Evolutionary conservation across 2,797 vertebrate genomes (phyloP).

Genomic region (Cyclopterus lumpus): DNA sequence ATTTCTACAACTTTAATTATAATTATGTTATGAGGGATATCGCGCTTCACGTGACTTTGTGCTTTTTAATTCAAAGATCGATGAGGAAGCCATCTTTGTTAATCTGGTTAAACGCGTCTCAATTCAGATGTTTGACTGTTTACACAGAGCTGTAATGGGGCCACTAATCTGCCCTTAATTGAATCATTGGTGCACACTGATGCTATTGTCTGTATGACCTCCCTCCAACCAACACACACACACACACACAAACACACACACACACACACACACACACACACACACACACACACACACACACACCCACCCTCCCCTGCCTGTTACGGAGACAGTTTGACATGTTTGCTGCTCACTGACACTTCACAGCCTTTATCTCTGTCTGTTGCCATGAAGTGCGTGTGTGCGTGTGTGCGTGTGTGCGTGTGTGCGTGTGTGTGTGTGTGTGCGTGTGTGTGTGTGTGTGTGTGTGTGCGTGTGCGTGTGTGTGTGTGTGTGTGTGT

Average conservation of each 20-base stretch:
- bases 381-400: slow-evolving; percentile 7
- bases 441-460: neutral
- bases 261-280: neutral
- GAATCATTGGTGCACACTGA: neutral
- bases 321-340: neutral
- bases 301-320: neutral
- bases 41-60: neutral
- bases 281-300: too few relatives aligned
- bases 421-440: neutral
- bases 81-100: neutral
- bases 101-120: neutral
- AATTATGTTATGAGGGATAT: too few relatives aligned
- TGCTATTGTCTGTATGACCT: neutral
- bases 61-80: neutral
- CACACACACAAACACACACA: too few relatives aligned
- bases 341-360: neutral
- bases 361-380: neutral
- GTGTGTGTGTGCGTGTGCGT: neutral
- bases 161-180: slow-evolving; percentile 9
- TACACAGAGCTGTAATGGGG: neutral
- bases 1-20: neutral
- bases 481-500: too few relatives aligned
- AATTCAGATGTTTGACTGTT: neutral
- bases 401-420: neutral
- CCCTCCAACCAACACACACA: neutral